Evolutionary conservation across 2,888 invertebrate species (phyloP).

Genomic region (Drosophila paramelanica): DNA sequence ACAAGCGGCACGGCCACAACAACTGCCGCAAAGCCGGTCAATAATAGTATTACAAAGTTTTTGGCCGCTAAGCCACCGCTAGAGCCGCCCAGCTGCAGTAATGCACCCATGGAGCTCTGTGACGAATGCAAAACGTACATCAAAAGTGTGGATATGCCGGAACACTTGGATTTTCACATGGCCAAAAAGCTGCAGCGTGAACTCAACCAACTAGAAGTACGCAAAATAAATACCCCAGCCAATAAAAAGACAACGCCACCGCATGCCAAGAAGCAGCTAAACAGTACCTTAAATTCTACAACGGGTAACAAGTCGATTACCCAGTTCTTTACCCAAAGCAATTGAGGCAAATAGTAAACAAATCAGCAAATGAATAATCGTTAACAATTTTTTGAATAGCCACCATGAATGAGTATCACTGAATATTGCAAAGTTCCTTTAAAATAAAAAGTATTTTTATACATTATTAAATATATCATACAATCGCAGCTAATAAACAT

Average conservation of each 20-base stretch:
- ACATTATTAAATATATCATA: not conserved
- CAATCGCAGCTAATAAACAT: no score
- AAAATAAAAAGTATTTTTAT: slow-evolving; percentile 1
- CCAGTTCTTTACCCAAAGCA: slow-evolving; percentile 73
- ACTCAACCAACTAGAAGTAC: slow-evolving; percentile 76
- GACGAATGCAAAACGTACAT: slow-evolving; percentile 89
- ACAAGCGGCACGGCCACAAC: not conserved
- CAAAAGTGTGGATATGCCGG: slow-evolving; percentile 87
- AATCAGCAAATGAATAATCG: not conserved
- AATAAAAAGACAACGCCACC: slow-evolving; percentile 57
- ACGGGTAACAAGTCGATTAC: slow-evolving; percentile 69
- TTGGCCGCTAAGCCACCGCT: slow-evolving; percentile 45
- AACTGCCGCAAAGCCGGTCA: slow-evolving; percentile 11
- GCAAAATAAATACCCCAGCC: slow-evolving; percentile 47
- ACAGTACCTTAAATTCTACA: slow-evolving; percentile 40
- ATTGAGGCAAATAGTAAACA: slow-evolving; percentile 24
- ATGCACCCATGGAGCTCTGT: slow-evolving; percentile 86
- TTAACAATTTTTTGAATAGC: not conserved
- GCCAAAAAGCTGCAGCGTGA: slow-evolving; percentile 89
- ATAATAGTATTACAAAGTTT: slow-evolving; percentile 74
- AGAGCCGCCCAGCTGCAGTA: slow-evolving; percentile 30
- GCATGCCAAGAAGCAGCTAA: slow-evolving; percentile 39
- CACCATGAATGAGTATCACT: not conserved
- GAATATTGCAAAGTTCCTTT: slow-evolving; percentile 16
- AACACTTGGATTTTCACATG: slow-evolving; percentile 94